These are phyloP conservation scores for Penaeus monodon DNA, from an alignment of 2,888 invertebrate genomes.

Conservation along the genomic window DNA sequence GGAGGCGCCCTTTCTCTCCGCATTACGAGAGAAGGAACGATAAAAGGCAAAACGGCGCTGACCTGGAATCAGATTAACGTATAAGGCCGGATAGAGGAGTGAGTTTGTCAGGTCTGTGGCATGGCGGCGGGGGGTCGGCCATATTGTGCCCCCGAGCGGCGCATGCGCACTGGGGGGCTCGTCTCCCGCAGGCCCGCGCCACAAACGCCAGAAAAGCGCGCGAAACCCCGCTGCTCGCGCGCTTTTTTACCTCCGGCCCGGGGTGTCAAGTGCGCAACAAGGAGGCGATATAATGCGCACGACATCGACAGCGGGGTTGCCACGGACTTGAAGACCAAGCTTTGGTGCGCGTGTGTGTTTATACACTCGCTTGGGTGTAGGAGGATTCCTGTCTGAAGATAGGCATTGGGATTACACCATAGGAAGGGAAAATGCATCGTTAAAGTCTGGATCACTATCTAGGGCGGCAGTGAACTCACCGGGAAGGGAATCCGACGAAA, in stretches of 20 bases:
- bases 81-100: slow-evolving; percentile 49
- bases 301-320: slow-evolving; percentile 7
- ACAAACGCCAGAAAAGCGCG: slow-evolving; percentile 59
- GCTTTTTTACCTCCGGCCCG: slow-evolving; percentile 33
- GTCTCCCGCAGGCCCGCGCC: slow-evolving; percentile 43
- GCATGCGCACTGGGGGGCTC: slow-evolving; percentile 41
- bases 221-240: slow-evolving; percentile 49
- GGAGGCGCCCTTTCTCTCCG: slow-evolving; percentile 6
- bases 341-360: too few relatives aligned
- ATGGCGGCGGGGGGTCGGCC: slow-evolving; percentile 50
- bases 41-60: slow-evolving; percentile 44
- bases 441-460: slow-evolving; percentile 14
- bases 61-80: slow-evolving; percentile 53
- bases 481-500: background rate
- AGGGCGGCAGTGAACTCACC: slow-evolving; percentile 25
- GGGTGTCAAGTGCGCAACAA: slow-evolving; percentile 56
- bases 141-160: slow-evolving; percentile 56
- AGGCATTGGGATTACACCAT: background rate
- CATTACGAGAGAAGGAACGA: slow-evolving; percentile 48
- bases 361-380: too few relatives aligned
- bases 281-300: slow-evolving; percentile 50
- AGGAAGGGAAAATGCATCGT: background rate
- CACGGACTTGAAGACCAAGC: too few relatives aligned
- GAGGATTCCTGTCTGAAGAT: too few relatives aligned
- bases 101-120: slow-evolving; percentile 46